These are phyloP conservation scores for Onychomys torridus DNA, from an alignment of 2,797 vertebrate species.

Conservation along the genomic window DNA sequence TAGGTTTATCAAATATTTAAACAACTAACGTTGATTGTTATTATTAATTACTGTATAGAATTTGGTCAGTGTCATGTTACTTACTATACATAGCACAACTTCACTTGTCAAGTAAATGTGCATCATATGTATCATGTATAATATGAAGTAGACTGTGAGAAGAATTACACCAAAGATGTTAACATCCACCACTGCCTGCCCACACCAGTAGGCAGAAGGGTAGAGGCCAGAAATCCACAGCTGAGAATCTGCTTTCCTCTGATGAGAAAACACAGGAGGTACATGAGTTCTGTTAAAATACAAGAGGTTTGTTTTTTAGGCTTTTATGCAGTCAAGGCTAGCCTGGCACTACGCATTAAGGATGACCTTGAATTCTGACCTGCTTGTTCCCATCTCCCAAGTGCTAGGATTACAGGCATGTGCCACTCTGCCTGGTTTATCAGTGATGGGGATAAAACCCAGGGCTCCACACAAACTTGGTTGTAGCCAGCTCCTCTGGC, in stretches of 20 bases:
- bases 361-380: background rate
- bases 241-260: conserved; percentile 92
- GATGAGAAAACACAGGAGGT: conserved; percentile 34
- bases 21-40: background rate
- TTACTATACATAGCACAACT: conserved; percentile 61
- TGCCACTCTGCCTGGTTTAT: background rate
- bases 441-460: background rate
- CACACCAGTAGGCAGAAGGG: conserved; percentile 96
- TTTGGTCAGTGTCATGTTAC: background rate
- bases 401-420: background rate
- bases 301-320: background rate
- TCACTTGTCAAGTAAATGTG: background rate
- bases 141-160: conserved; percentile 46
- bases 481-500: background rate
- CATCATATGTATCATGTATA: rapidly evolving
- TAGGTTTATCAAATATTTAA: background rate
- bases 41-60: background rate
- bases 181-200: conserved; percentile 94
- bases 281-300: background rate
- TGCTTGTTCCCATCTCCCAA: background rate
- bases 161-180: conserved; percentile 88
- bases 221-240: conserved; percentile 93
- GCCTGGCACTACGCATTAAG: background rate
- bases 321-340: background rate
- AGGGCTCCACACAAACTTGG: background rate